Conservation (phyloP, 2,113 vertebrate genomes). For the Hippoglossus stenolepis region DNA sequence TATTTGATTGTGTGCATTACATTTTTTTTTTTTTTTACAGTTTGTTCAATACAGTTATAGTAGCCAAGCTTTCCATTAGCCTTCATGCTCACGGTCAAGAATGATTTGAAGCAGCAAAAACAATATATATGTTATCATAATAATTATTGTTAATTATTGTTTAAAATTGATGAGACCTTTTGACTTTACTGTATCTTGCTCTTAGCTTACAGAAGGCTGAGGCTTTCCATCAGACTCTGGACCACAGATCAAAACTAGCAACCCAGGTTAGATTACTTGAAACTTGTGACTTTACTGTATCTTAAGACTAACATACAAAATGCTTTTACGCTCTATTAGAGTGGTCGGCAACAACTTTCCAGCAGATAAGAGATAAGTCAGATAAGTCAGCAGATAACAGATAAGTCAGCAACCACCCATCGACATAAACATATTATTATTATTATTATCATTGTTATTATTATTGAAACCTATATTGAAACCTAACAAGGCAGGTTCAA, state of each 20-base stretch:
- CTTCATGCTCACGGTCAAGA: neutral
- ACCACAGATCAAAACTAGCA: too few species aligned
- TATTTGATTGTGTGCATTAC: neutral
- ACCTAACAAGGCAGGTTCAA: too few species aligned
- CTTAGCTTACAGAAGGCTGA: neutral
- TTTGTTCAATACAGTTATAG: too few species aligned
- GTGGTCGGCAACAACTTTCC: neutral
- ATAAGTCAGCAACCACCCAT: neutral
- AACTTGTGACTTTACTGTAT: too few species aligned
- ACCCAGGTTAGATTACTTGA: too few species aligned
- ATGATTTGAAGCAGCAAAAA: neutral
- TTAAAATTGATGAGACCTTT: neutral
- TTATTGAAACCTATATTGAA: neutral
- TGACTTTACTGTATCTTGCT: slow-evolving; percentile 61
- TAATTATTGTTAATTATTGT: neutral
- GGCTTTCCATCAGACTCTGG: neutral
- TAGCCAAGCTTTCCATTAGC: neutral
- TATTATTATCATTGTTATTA: too few species aligned
- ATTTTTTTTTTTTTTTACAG: neutral
- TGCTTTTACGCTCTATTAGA: too few species aligned
- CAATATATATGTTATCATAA: neutral
- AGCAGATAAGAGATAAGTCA: neutral
- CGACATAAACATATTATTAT: too few species aligned
- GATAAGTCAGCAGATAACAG: neutral
- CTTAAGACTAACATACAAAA: too few species aligned